A percentile compares a stretch with the other conserved stretches of the same genome.
These are phyloP conservation scores for Dicyrtomina minuta DNA, from an alignment of 2,888 invertebrate genomes.

Conservation along the genomic window DNA sequence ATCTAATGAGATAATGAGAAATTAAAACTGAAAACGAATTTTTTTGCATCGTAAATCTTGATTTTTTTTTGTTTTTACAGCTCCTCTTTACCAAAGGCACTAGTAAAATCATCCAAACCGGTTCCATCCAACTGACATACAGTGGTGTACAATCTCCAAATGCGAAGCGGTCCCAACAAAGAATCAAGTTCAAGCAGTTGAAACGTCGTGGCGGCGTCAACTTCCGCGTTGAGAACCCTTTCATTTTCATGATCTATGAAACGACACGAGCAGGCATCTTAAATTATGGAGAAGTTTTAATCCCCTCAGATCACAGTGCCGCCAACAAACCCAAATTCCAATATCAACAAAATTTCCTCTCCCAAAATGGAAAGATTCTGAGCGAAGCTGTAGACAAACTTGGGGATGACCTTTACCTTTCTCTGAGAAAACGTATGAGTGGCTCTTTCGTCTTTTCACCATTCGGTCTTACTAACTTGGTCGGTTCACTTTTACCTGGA, in stretches of 20 bases:
- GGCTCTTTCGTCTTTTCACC: constrained; percentile 34
- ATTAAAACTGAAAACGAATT: no score
- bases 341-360: constrained; percentile 29
- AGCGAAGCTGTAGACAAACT: constrained; percentile 42
- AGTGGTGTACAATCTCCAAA: constrained; percentile 44
- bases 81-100: constrained; percentile 43
- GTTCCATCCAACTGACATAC: constrained; percentile 43
- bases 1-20: no score
- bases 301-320: constrained; percentile 35
- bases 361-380: constrained; percentile 45
- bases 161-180: constrained; percentile 1
- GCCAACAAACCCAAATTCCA: constrained; percentile 29
- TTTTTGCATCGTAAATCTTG: no score
- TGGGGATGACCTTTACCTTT: constrained; percentile 42
- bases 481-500: constrained; percentile 31
- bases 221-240: constrained; percentile 44
- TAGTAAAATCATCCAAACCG: constrained; percentile 45
- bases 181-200: constrained; percentile 12
- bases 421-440: constrained; percentile 13
- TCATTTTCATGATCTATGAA: constrained; percentile 49
- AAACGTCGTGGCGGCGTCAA: constrained; percentile 28
- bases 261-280: constrained; percentile 37
- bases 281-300: constrained; percentile 47
- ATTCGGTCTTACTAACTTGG: constrained; percentile 31
- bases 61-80: constrained; percentile 33